Base-by-base conservation (phyloP, 2,797 vertebrate species). In the Hoplostethus atlanticus region DNA sequence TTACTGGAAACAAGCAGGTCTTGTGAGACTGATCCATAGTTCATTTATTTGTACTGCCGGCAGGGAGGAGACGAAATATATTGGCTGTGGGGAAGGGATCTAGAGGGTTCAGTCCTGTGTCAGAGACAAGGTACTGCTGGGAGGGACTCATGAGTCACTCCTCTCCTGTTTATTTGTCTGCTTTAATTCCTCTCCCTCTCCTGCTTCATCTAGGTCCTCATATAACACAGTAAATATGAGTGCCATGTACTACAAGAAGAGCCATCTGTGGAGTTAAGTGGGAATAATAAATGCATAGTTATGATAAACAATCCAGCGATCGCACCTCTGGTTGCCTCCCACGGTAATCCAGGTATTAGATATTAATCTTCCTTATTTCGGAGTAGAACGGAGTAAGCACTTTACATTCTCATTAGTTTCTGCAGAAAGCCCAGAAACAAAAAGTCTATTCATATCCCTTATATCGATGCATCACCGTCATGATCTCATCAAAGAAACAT, bases 401-500 rank as follows among this genome's bases (percentile, higher is more conserved):
- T 79, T 88, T 85, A 16, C 66, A 56, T 38, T 66, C 79, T 74
- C 48, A 55, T 73, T 73, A 68, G 58, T 79, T 56, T 67, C 62
- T 67, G 58, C 79, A 63, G 72, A 68, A 85, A 79, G 83, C 73
- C 56, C 36, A 67, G 79, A 83, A 82, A 85, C 75, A 79, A 85
- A 89, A 84, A 81, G 82, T 85, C 88, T 91, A 87, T 93, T 92
- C 88, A 89, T 91, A 92, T 92, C 87, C 71, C 34, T 68, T 57
- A 66, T 78, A 80, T 85, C 84, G 31, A 89, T 90, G 64, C 85
- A 90, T 89, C 86, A 90, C 70, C 71, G 88, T 90, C 88, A 89
- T 89, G 82, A 91, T 85, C 86, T 91, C 91, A 93, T 93, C 86
- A 92, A 91, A 91, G 88, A 93, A 92, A 90, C 85, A 93, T 91